Conservation (phyloP, 2,113 vertebrate species). For the Calyptommatus sinebrachiatus region DNA sequence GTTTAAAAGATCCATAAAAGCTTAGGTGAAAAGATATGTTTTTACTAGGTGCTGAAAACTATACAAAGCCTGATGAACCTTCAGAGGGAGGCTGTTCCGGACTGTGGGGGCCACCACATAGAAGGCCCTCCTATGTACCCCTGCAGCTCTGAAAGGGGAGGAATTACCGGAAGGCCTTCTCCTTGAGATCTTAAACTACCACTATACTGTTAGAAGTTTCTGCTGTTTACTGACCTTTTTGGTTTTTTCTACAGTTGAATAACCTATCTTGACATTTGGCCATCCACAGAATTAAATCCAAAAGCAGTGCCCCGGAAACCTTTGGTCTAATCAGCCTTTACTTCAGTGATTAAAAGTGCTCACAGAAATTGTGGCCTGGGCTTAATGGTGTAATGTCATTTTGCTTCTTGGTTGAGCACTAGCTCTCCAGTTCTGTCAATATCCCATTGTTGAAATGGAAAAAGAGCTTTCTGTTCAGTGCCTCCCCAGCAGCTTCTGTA, state of each 20-base stretch:
- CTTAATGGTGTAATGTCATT: not conserved
- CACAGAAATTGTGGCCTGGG: not conserved
- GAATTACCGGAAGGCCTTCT: no score
- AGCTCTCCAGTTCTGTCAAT: constrained; percentile 8
- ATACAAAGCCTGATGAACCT: no score
- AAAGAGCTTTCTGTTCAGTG: not conserved
- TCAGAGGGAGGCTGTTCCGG: no score
- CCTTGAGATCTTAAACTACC: no score
- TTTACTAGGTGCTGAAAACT: no score
- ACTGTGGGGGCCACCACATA: no score
- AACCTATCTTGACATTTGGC: not conserved
- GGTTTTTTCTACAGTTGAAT: not conserved
- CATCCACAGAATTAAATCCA: not conserved
- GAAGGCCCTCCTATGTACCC: no score
- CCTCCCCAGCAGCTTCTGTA: not conserved
- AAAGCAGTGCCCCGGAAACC: not conserved
- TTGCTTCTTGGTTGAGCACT: constrained; percentile 8
- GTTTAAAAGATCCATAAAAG: no score
- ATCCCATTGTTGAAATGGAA: not conserved
- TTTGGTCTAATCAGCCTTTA: not conserved
- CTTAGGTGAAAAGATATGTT: no score
- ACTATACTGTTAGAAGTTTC: not conserved
- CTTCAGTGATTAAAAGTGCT: not conserved
- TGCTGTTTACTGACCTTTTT: not conserved
- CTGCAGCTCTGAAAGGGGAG: no score